A percentile compares a stretch with the other conserved stretches of the same genome.
phyloP scores from a whole-genome alignment of 2,888 invertebrate genomes.

The Automeris io region DNA sequence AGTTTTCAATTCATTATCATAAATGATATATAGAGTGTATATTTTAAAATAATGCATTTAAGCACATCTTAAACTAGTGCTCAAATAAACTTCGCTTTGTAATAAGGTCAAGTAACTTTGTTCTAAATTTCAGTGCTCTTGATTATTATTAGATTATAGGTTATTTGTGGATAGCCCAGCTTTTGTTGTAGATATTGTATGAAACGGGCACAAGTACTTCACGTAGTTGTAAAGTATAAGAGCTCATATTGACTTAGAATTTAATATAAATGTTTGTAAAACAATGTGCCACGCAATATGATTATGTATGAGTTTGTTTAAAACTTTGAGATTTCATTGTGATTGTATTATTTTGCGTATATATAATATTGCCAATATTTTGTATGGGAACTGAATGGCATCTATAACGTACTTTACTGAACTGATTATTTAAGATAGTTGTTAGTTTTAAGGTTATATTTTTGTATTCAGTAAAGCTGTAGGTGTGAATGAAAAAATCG shows the following conservation, averaged over 20 bases:
- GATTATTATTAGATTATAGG: no score
- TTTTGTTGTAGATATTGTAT: slow-evolving; percentile 10
- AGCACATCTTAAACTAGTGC: no score
- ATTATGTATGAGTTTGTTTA: slow-evolving; percentile 18
- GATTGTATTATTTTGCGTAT: slow-evolving; percentile 31
- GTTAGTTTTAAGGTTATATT: slow-evolving; percentile 42
- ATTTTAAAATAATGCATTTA: no score
- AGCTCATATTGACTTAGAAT: slow-evolving; percentile 2
- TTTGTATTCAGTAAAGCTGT: slow-evolving; percentile 46
- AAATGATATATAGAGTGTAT: no score
- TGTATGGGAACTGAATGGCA: slow-evolving; percentile 18
- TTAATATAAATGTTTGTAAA: slow-evolving; percentile 17
- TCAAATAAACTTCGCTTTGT: no score
- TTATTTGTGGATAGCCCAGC: background rate
- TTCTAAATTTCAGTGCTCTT: no score
- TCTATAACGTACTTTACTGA: slow-evolving; percentile 49
- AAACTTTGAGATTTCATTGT: slow-evolving; percentile 42
- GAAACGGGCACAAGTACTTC: slow-evolving; percentile 68
- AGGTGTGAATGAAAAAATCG: slow-evolving; percentile 30
- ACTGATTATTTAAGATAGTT: slow-evolving; percentile 63
- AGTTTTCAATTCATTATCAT: no score
- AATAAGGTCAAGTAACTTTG: no score
- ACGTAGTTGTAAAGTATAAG: slow-evolving; percentile 13
- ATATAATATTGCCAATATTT: slow-evolving; percentile 19
- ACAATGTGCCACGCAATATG: slow-evolving; percentile 35